Evolutionary conservation across 2,888 invertebrate genomes (phyloP).

Genomic region (Romanomermis culicivorax): DNA sequence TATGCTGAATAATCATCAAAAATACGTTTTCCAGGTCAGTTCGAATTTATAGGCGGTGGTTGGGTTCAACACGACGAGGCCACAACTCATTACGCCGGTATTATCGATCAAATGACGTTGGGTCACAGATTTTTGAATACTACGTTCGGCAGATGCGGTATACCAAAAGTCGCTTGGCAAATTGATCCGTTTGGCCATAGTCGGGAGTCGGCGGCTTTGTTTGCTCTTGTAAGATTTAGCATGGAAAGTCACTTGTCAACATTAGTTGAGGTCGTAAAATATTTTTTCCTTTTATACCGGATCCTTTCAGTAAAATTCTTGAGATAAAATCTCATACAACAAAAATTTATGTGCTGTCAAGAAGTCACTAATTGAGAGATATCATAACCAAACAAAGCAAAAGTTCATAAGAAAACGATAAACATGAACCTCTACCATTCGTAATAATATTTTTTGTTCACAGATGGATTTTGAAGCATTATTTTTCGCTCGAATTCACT

Average conservation of each 20-base stretch:
- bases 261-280: no score
- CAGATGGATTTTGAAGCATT: neutral
- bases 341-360: no score
- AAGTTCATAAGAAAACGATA: conserved; percentile 32
- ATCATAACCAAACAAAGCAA: conserved; percentile 31
- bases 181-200: conserved; percentile 40
- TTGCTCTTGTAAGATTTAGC: conserved; percentile 33
- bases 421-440: no score
- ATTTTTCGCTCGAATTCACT: conserved; percentile 17
- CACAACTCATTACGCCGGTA: conserved; percentile 36
- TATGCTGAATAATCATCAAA: neutral
- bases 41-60: conserved; percentile 35
- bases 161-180: conserved; percentile 37
- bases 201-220: conserved; percentile 35
- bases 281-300: no score
- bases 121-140: conserved; percentile 24
- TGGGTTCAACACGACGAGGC: conserved; percentile 40
- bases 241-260: no score
- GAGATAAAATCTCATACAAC: no score
- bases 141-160: conserved; percentile 31
- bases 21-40: conserved; percentile 23
- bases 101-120: conserved; percentile 37
- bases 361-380: conserved; percentile 33
- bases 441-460: neutral
- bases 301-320: no score